Percentiles rank a stretch among this genome's conserved stretches.
Conservation (phyloP, 2,888 invertebrate genomes). For the Xanthorhoe designata region DNA sequence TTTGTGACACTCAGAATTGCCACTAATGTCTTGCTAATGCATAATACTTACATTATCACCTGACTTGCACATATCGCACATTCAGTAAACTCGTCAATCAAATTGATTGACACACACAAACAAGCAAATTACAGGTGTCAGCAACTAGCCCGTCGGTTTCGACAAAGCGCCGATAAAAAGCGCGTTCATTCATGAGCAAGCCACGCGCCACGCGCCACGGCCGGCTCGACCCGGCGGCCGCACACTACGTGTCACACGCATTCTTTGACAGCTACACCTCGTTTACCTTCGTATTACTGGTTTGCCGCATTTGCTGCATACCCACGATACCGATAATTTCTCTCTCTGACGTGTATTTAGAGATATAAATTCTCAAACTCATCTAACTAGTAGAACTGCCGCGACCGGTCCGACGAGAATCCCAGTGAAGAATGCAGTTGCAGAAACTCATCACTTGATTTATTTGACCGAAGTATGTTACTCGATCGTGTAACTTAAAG, state of each 20-base stretch:
- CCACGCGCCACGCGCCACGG: conserved; percentile 40
- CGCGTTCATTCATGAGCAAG: conserved; percentile 63
- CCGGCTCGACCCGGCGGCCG: conserved; percentile 35
- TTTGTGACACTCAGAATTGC: too few relatives aligned
- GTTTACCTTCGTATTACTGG: conserved; percentile 58
- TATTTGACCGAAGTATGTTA: conserved; percentile 22
- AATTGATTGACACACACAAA: conserved; percentile 64
- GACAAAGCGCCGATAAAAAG: conserved; percentile 77
- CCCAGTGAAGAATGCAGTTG: conserved; percentile 40
- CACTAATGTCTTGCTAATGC: background rate
- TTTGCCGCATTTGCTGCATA: conserved; percentile 50
- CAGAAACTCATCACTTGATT: conserved; percentile 41
- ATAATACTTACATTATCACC: background rate
- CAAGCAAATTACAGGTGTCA: conserved; percentile 77
- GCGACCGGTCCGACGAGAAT: conserved; percentile 44
- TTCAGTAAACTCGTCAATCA: conserved; percentile 51
- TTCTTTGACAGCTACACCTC: conserved; percentile 71
- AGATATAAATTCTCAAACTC: conserved; percentile 43
- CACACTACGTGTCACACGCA: conserved; percentile 63
- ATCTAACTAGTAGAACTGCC: conserved; percentile 37
- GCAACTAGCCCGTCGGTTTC: conserved; percentile 68
- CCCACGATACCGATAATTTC: conserved; percentile 45
- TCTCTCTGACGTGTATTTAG: conserved; percentile 43
- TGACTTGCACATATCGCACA: conserved; percentile 31
- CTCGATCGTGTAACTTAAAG: conserved; percentile 1